Evolutionary conservation across 2,888 invertebrate species (phyloP).

Genomic region (Drosophila algonquin): DNA sequence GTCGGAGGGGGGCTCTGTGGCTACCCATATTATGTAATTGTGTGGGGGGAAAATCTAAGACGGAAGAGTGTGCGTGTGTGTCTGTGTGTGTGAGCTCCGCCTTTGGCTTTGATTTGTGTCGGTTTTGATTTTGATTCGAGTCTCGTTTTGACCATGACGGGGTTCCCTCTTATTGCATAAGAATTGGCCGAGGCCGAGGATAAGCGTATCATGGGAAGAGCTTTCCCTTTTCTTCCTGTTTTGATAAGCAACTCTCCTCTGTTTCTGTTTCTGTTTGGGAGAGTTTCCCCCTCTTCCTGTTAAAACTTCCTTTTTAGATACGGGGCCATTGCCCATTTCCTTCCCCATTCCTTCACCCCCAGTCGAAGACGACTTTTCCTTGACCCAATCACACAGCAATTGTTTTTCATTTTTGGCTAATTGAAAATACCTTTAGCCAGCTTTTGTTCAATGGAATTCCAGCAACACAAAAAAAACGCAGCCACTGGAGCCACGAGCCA

Average conservation of each 20-base stretch:
- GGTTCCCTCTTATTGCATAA: slow-evolving; percentile 22
- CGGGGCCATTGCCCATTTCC: too few species aligned
- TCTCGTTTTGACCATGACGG: slow-evolving; percentile 68
- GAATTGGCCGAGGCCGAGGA: not conserved
- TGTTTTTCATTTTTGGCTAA: slow-evolving; percentile 35
- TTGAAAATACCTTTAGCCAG: slow-evolving; percentile 43
- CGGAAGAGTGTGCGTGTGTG: slow-evolving; percentile 57
- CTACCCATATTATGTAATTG: slow-evolving; percentile 33
- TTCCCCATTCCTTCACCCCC: slow-evolving; percentile 12
- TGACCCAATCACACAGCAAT: slow-evolving; percentile 12
- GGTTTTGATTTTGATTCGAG: slow-evolving; percentile 40
- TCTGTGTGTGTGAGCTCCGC: slow-evolving; percentile 30
- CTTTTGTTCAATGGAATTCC: slow-evolving; percentile 48
- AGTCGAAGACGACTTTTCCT: slow-evolving; percentile 1
- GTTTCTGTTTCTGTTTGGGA: too few species aligned
- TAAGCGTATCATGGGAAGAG: not conserved
- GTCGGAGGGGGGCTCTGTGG: slow-evolving; percentile 9
- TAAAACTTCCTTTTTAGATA: not conserved
- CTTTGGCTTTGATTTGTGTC: slow-evolving; percentile 46
- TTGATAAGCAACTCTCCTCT: not conserved
- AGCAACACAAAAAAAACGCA: slow-evolving; percentile 14
- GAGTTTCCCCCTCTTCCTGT: not conserved
- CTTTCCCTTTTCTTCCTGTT: not conserved
- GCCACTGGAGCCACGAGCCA: slow-evolving; percentile 67
- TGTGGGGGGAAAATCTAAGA: slow-evolving; percentile 56